Evolutionary conservation across 2,113 vertebrate genomes (phyloP).

Genomic region (Rana temporaria): DNA sequence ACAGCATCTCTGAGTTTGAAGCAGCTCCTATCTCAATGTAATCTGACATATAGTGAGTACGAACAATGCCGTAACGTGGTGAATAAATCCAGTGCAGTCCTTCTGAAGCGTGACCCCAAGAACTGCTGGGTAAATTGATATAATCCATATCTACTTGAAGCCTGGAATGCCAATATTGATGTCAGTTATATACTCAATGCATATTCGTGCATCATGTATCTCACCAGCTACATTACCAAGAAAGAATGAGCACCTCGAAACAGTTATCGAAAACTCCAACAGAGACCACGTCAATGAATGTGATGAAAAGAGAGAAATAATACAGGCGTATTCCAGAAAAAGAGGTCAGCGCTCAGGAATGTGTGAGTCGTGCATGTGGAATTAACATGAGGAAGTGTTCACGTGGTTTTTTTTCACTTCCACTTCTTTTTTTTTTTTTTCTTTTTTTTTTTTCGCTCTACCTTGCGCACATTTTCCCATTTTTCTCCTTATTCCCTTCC

Average conservation of each 20-base stretch:
- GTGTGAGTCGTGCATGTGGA: too few species aligned
- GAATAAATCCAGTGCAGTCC: not conserved
- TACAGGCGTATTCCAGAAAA: not conserved
- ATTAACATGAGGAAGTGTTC: not conserved
- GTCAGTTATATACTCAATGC: not conserved
- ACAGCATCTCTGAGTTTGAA: not conserved
- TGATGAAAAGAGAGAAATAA: not conserved
- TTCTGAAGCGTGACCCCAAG: not conserved
- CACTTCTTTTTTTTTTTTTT: too few species aligned
- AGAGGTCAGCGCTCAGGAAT: not conserved
- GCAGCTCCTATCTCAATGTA: not conserved
- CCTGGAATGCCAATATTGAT: conserved; percentile 2
- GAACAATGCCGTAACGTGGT: not conserved
- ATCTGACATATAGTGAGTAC: not conserved
- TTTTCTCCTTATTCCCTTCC: too few species aligned
- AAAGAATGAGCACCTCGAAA: too few species aligned
- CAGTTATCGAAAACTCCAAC: too few species aligned
- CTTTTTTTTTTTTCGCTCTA: too few species aligned
- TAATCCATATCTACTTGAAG: not conserved
- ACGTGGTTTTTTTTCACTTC: not conserved
- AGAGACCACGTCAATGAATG: too few species aligned
- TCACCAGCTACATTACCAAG: too few species aligned
- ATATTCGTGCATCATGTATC: too few species aligned
- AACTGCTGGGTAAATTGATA: not conserved
- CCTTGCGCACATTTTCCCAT: too few species aligned